Evolutionary conservation across 2,888 invertebrate species (phyloP).

Genomic region (Trachelus troglodyta): DNA sequence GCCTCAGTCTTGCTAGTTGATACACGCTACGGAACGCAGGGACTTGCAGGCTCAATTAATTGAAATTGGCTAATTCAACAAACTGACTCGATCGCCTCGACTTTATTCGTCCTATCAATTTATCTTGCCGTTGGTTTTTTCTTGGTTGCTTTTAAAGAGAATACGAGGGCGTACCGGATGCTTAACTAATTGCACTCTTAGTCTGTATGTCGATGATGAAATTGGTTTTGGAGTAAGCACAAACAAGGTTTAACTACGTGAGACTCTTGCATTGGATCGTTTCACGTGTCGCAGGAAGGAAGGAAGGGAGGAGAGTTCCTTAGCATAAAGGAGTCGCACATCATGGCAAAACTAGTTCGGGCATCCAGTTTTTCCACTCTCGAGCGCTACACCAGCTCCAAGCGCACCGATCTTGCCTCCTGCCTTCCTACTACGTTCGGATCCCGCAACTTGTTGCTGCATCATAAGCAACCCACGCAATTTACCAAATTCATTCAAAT

Average conservation of each 20-base stretch:
- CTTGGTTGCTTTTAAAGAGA: neutral
- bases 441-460: slow-evolving; percentile 55
- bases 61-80: slow-evolving; percentile 16
- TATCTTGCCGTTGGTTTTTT: neutral
- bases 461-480: neutral
- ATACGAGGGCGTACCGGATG: neutral
- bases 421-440: slow-evolving; percentile 38
- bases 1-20: neutral
- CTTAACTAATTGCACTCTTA: neutral
- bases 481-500: neutral
- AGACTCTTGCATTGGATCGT: neutral
- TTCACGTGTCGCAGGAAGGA: neutral
- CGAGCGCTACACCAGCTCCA: slow-evolving; percentile 27
- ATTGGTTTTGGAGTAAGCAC: neutral
- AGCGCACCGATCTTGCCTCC: slow-evolving; percentile 29
- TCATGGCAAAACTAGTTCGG: slow-evolving; percentile 57
- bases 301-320: neutral
- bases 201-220: neutral
- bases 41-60: slow-evolving; percentile 8
- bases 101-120: slow-evolving; percentile 1
- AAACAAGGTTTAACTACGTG: neutral
- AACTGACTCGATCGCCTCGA: slow-evolving; percentile 8
- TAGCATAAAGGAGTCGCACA: slow-evolving; percentile 2
- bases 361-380: slow-evolving; percentile 57
- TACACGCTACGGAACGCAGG: neutral